Base-by-base conservation (phyloP, 2,888 invertebrate genomes). In the Agapostemon virescens region DNA sequence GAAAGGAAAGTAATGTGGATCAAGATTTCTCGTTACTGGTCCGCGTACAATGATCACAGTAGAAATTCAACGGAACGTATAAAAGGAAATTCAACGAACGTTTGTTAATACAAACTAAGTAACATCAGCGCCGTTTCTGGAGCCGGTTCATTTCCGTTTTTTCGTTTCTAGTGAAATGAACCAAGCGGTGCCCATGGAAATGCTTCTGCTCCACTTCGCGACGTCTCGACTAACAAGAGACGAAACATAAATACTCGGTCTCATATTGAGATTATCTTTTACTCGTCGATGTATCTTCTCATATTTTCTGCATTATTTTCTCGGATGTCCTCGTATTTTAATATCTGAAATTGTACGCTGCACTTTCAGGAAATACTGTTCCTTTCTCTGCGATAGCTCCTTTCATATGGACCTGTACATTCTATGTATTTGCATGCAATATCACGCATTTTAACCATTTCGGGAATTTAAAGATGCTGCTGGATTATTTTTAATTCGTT, bases 71-170 rank as follows among this genome's bases (percentile, higher is more conserved):
- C 30, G 58, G 17, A 17, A 55, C 26, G 13, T 13, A 26, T 26
- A 55, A 58, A 58, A 30, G 30, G 6, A 17, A 30, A 58, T 30
- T 58, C 26, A 58, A 58, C 17, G 58, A 26, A 30, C 17, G 58
- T 58, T 58, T 58, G 30, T 58, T 58, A 30, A 58, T 30, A 58
- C 58, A 30, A 61, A 61, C 61, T 33, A n/a, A 33, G 33, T 61
- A 61, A 61, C 30, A 61, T 30, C 33, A 33, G 33, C 6, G 33
- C 3, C 30, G 9, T 61, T 61, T 6, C 30, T 20, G 58, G 15
- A 30, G 30, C 30, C 30, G 30, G 58, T 61, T 61, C 58, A 58
- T 58, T 30, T 58, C 30, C 17, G 26, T 30, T 26, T 58, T 58
- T 30, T 58, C 20, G 33, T 61, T 33, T 11, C 61, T 33, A 5